These are phyloP conservation scores for Chloromyia formosa DNA, from an alignment of 2,888 invertebrate species.

Conservation along the genomic window DNA sequence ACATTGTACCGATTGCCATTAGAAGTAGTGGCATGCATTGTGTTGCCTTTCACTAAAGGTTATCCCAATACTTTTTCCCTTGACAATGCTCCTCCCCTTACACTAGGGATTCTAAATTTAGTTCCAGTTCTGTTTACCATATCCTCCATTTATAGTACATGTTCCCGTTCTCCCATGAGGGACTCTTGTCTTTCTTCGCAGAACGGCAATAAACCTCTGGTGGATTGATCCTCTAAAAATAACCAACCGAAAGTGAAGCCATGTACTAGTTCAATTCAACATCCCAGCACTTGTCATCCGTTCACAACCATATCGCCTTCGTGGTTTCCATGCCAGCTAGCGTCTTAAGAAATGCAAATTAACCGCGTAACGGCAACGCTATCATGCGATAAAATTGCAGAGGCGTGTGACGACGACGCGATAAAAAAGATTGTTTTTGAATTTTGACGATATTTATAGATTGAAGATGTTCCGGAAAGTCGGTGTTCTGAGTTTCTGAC, in stretches of 20 bases:
- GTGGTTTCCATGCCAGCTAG: conserved; percentile 5
- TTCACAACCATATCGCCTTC: background rate
- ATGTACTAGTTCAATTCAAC: background rate
- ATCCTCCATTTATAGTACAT: background rate
- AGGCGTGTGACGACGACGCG: conserved; percentile 26
- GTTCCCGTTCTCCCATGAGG: background rate
- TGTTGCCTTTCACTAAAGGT: background rate
- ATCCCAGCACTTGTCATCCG: conserved; percentile 18
- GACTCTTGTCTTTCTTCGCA: conserved; percentile 6
- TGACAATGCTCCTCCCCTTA: conserved; percentile 29
- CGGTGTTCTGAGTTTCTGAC: background rate
- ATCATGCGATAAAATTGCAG: conserved; percentile 31
- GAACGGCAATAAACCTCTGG: conserved; percentile 24
- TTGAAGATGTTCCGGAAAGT: background rate
- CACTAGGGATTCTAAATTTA: conserved; percentile 30
- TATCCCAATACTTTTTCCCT: conserved; percentile 34
- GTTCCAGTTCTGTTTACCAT: conserved; percentile 33
- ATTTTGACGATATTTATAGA: conserved; percentile 23
- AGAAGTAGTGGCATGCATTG: background rate
- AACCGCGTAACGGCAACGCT: conserved; percentile 34
- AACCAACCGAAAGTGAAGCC: background rate
- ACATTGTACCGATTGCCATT: conserved; percentile 27
- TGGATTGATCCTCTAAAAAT: conserved; percentile 35
- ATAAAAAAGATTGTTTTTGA: conserved; percentile 27
- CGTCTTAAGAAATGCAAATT: conserved; percentile 37